A percentile compares a stretch with the other conserved stretches of the same genome.
These are phyloP conservation scores for Habroteleia sp. DNA, from an alignment of 2,888 invertebrate genomes.

Conservation along the genomic window DNA sequence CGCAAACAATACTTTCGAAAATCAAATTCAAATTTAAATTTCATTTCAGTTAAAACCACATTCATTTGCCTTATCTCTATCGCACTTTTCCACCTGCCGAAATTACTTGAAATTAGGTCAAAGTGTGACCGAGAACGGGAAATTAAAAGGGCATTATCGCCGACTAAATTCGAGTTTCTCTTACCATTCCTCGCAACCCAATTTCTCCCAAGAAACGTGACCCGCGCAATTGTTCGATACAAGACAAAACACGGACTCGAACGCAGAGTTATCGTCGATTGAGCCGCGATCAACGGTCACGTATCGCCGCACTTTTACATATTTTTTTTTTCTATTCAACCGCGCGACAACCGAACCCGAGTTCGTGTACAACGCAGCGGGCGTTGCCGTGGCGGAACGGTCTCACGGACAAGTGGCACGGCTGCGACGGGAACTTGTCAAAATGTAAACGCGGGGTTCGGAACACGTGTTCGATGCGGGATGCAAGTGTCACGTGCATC, in stretches of 20 bases:
- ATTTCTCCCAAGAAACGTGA: slow-evolving; percentile 36
- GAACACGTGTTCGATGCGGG: slow-evolving; percentile 66
- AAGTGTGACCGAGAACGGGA: neutral
- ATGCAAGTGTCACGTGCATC: slow-evolving; percentile 65
- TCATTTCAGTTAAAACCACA: no score
- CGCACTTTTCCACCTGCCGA: no score
- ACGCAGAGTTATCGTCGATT: slow-evolving; percentile 21
- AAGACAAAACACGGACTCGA: slow-evolving; percentile 21
- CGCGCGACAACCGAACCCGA: slow-evolving; percentile 20
- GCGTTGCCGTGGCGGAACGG: slow-evolving; percentile 48
- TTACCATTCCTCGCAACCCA: slow-evolving; percentile 16
- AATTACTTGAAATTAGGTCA: slow-evolving; percentile 17
- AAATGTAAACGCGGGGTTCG: slow-evolving; percentile 51
- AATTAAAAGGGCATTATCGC: slow-evolving; percentile 29
- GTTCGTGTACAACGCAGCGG: slow-evolving; percentile 28
- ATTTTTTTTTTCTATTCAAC: slow-evolving; percentile 16
- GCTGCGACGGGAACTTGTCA: slow-evolving; percentile 41
- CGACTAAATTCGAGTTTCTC: slow-evolving; percentile 42
- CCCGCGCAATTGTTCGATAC: slow-evolving; percentile 24
- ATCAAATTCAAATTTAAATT: no score
- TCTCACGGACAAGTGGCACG: slow-evolving; percentile 53
- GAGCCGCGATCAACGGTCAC: slow-evolving; percentile 21
- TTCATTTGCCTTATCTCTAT: no score
- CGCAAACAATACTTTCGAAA: no score
- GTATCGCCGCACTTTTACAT: slow-evolving; percentile 9